phyloP scores from a whole-genome alignment of 1,140 invertebrate species.

The Vanessa tameamea region DNA sequence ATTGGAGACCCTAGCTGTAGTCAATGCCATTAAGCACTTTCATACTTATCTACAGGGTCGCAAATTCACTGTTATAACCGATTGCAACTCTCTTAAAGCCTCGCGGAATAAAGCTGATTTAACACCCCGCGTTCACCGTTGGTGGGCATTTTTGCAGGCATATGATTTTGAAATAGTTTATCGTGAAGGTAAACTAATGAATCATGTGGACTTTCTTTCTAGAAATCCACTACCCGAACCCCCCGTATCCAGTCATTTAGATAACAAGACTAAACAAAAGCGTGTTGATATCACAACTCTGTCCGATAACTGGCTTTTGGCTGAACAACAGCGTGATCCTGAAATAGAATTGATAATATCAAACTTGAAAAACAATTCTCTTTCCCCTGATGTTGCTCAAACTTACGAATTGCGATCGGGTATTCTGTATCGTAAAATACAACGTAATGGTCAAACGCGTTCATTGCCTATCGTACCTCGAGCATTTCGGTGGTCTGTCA shows the following conservation, averaged over 20 bases:
- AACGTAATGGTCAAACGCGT: slow-evolving; percentile 18
- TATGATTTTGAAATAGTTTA: no score
- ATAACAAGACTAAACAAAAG: slow-evolving; percentile 11
- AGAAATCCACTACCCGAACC: no score
- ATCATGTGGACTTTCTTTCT: no score
- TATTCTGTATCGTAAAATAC: slow-evolving; percentile 38
- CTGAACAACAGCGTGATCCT: slow-evolving; percentile 36
- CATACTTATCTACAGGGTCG: no score
- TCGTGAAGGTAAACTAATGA: no score
- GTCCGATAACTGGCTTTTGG: slow-evolving; percentile 29
- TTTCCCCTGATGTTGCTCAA: slow-evolving; percentile 18
- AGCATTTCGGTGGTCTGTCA: slow-evolving; percentile 32
- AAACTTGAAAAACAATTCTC: slow-evolving; percentile 3
- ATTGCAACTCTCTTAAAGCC: no score
- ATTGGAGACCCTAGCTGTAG: slow-evolving; percentile 67
- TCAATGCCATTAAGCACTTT: slow-evolving; percentile 36
- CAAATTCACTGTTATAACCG: no score
- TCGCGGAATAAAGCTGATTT: no score
- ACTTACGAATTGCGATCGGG: slow-evolving; percentile 37
- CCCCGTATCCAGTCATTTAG: no score
- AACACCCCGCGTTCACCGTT: no score
- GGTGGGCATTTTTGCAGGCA: no score
- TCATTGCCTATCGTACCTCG: slow-evolving; percentile 11
- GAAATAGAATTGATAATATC: slow-evolving; percentile 6
- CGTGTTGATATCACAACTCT: not conserved